Conservation (phyloP, 2,797 vertebrate species). For the Euphonia xanthogaster region DNA sequence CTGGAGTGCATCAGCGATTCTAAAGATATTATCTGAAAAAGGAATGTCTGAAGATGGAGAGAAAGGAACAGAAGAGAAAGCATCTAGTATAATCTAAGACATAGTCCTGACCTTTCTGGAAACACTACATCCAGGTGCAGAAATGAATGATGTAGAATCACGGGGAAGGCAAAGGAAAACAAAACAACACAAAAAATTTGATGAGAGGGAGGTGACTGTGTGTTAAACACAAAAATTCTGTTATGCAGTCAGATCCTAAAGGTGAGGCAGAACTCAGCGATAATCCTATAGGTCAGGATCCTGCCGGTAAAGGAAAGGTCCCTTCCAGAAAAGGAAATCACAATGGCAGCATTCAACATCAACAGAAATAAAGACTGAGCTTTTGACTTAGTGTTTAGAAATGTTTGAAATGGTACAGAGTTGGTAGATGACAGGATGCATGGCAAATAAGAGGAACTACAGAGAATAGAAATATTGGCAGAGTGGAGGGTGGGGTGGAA, state of each 20-base stretch:
- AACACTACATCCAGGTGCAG: not conserved
- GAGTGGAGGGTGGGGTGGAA: fast-evolving
- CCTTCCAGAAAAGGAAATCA: not conserved
- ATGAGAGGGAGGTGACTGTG: not conserved
- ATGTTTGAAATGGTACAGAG: not conserved
- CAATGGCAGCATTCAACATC: not conserved
- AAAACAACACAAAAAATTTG: fast-evolving
- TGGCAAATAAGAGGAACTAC: not conserved
- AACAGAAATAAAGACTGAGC: not conserved
- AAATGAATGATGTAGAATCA: not conserved
- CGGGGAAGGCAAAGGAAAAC: not conserved
- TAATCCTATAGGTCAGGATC: not conserved
- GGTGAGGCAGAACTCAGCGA: not conserved
- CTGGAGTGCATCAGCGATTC: not conserved
- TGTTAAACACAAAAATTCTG: not conserved
- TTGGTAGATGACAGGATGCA: not conserved
- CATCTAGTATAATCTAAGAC: not conserved
- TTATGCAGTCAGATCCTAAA: not conserved
- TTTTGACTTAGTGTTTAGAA: not conserved
- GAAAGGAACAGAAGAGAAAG: not conserved
- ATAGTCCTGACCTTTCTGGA: not conserved
- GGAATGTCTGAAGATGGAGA: not conserved
- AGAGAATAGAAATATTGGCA: not conserved
- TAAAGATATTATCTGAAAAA: not conserved
- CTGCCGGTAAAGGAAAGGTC: not conserved